These are phyloP conservation scores for Rhinoptilus africanus DNA, from an alignment of 2,113 vertebrate genomes.

Conservation along the genomic window DNA sequence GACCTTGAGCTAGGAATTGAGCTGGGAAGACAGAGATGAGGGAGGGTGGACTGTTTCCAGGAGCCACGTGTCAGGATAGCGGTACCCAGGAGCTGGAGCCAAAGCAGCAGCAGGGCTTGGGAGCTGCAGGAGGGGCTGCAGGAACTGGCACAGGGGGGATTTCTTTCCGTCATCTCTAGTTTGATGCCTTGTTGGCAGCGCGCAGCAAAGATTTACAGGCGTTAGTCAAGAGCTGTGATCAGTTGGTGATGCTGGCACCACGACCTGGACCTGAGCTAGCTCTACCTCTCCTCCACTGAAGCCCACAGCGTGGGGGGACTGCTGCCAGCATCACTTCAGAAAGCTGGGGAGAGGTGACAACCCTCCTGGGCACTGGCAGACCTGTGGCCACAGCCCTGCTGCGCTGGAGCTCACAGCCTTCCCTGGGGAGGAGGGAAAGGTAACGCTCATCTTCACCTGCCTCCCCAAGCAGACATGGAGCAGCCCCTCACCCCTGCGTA, in stretches of 20 bases:
- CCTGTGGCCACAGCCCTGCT: background rate
- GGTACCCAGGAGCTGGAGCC: background rate
- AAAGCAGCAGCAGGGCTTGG: background rate
- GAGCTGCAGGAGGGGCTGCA: background rate
- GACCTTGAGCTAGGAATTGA: background rate
- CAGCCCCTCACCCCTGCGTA: rapidly evolving
- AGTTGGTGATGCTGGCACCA: background rate
- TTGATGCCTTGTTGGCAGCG: background rate
- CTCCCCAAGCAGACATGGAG: background rate
- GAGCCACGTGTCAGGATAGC: rapidly evolving
- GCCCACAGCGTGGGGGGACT: background rate
- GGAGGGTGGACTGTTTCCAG: background rate
- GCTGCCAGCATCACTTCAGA: background rate
- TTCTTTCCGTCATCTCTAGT: background rate
- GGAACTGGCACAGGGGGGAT: background rate
- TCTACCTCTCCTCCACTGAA: background rate
- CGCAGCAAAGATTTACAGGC: background rate
- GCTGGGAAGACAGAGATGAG: background rate
- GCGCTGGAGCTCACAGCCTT: background rate
- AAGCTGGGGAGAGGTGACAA: background rate
- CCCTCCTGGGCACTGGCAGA: background rate
- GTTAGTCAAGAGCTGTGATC: background rate
- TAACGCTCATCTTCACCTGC: background rate
- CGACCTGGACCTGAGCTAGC: background rate
- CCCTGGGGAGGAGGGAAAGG: background rate